Evolutionary conservation across 2,797 vertebrate species (phyloP).

Genomic region (Pteronotus mesoamericanus): DNA sequence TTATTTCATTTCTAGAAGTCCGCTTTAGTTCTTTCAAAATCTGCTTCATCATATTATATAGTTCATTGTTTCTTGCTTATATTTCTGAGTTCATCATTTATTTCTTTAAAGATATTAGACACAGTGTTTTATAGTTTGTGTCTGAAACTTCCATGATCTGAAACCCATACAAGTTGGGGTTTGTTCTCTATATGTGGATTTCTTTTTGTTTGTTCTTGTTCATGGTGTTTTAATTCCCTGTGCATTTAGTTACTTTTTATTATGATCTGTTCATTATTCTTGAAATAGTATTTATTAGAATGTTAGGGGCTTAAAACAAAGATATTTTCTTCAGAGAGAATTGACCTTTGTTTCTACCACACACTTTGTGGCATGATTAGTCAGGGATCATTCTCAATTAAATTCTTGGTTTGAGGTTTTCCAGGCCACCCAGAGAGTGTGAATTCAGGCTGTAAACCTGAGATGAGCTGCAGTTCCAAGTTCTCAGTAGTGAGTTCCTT

Average conservation of each 20-base stretch:
- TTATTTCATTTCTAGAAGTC: background rate
- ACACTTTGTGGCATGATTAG: background rate
- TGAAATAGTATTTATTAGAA: background rate
- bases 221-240: background rate
- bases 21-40: background rate
- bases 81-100: constrained; percentile 6
- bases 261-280: background rate
- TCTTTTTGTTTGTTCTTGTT: background rate
- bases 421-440: background rate
- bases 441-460: constrained; percentile 20
- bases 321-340: background rate
- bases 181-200: background rate
- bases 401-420: constrained; percentile 35
- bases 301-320: background rate
- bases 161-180: background rate
- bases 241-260: constrained; percentile 15
- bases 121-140: background rate
- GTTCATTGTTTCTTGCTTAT: background rate
- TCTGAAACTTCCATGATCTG: background rate
- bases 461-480: background rate
- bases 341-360: background rate
- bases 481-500: background rate
- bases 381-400: background rate
- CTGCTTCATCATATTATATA: background rate
- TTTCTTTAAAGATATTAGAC: background rate